Conservation (phyloP, 2,888 invertebrate species). For the Leucozona laternaria region DNA sequence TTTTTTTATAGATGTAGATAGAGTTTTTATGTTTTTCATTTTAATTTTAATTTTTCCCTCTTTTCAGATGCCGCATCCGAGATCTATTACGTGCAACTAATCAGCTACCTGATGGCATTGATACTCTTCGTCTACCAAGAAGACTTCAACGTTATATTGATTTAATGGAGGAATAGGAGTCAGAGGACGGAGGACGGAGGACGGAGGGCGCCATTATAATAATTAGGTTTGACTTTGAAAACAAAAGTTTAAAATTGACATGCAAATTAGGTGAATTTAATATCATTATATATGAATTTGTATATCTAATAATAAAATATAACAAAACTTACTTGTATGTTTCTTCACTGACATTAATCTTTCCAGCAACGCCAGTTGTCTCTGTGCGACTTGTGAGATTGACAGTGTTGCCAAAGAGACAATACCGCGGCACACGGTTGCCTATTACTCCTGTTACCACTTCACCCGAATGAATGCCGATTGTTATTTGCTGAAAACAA, state of each 20-base stretch:
- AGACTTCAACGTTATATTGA: conserved; percentile 89
- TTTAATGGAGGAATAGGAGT: conserved; percentile 86
- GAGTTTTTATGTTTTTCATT: conserved; percentile 11
- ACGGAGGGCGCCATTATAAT: not conserved
- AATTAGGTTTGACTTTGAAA: conserved; percentile 46
- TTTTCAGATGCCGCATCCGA: conserved; percentile 87
- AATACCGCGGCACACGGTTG: conserved; percentile 96
- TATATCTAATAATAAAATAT: not conserved
- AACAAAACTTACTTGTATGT: conserved; percentile 90
- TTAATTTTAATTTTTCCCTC: conserved; percentile 4
- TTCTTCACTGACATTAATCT: conserved; percentile 95
- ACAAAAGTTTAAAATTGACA: not conserved
- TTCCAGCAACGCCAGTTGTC: conserved; percentile 94
- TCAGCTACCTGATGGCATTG: conserved; percentile 90
- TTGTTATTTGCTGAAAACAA: conserved; percentile 91
- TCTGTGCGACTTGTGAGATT: conserved; percentile 97
- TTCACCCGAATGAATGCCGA: conserved; percentile 97
- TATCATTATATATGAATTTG: conserved; percentile 10
- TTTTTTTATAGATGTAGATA: not conserved
- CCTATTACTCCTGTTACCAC: conserved; percentile 98
- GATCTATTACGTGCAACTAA: conserved; percentile 88
- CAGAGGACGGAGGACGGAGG: too few species aligned
- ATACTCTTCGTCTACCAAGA: conserved; percentile 87
- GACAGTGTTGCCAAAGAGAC: conserved; percentile 96
- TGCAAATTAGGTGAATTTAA: not conserved